Evolutionary conservation across 2,113 vertebrate genomes (phyloP), one percentile per base, ranked within the genome.

Genomic region (Tapirus terrestris): DNA sequence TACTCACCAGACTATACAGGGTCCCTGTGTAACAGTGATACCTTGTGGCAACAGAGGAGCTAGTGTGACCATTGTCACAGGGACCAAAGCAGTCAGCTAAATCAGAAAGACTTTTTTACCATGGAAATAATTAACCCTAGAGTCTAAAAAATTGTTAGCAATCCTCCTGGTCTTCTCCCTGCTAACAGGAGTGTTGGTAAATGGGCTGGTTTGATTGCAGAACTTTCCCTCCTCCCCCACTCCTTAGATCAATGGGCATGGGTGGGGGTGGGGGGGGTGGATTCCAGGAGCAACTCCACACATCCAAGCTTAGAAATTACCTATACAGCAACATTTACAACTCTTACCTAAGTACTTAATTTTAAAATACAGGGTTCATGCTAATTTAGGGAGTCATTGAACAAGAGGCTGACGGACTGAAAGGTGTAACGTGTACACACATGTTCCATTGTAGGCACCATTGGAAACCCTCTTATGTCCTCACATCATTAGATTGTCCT

Each of bases 71-170:
- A 2, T 90, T 94, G 29, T 45, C 36, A 13, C 17, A 60, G 12
- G 2, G 9, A 23, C n/a, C 58, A 53, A 56, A 56, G n/a, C 0
- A 75, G 56, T 79, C 33, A 20, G 39, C 8, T 53, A 31, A 75
- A n/a, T 20, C 77, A 25, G n/a, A 87, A 91, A 36, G 70, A 25
- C n/a, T 95, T 94, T 95, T 94, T 53, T 39, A 36, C 8, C 27
- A 43, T 33, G 68, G 27, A n/a, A 39, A 86, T 61, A 36, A n/a
- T 53, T 39, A 60, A 67, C 43, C 56, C 48, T 73, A 17, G 73
- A 75, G 21, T 48, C 11, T 68, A 56, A 48, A 23, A 72, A 23
- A n/a, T 31, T 25, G 39, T 73, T 23, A 48, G n/a, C 31, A 36
- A 39, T 0, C 7, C 10, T 85, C 17, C 8, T 33, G 8, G 0